phyloP scores from a whole-genome alignment of 2,888 invertebrate genomes.

The Morpho deidamia region DNA sequence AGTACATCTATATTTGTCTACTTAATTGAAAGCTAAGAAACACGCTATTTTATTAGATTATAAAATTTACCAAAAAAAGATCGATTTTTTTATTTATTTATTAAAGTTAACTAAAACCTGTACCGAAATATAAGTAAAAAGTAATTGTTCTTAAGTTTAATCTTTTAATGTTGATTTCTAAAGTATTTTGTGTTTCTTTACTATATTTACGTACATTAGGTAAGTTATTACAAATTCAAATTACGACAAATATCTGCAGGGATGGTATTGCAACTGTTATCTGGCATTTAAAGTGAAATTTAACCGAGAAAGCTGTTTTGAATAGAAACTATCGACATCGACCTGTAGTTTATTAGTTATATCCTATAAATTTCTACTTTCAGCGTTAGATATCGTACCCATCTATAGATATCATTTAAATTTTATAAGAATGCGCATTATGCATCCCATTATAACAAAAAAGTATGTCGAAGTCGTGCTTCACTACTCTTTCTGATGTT shows the following conservation, averaged over 20 bases:
- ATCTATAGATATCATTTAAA: conserved; percentile 6
- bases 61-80: too few relatives aligned
- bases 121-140: too few relatives aligned
- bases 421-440: conserved; percentile 1
- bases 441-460: conserved; percentile 5
- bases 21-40: too few relatives aligned
- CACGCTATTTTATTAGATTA: too few relatives aligned
- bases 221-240: neutral
- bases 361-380: conserved; percentile 54
- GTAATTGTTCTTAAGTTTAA: too few relatives aligned
- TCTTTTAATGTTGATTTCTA: too few relatives aligned
- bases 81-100: too few relatives aligned
- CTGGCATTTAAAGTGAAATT: conserved; percentile 50
- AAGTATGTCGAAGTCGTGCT: conserved; percentile 7
- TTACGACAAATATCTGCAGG: conserved; percentile 17
- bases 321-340: conserved; percentile 63
- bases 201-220: too few relatives aligned
- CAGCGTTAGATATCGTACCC: conserved; percentile 27
- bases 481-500: neutral
- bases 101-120: too few relatives aligned
- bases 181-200: too few relatives aligned
- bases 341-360: conserved; percentile 50
- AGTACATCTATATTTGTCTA: too few relatives aligned
- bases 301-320: conserved; percentile 62
- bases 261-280: conserved; percentile 26